These are phyloP conservation scores for Luidia sarsii DNA, from an alignment of 53 echinoderm and acorn worm genomes.

Conservation along the genomic window DNA sequence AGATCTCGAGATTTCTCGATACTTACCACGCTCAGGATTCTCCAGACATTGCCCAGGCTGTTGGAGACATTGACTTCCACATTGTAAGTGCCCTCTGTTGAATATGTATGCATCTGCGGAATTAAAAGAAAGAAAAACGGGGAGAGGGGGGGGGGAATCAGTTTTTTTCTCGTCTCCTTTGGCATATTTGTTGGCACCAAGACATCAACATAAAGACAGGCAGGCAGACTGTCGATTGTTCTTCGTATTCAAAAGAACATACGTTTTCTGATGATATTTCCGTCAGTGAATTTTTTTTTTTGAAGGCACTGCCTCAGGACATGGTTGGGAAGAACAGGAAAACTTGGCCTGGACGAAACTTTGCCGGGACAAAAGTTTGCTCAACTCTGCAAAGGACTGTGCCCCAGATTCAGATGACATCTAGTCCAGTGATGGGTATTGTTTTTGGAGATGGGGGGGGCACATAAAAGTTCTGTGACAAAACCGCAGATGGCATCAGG, in stretches of 20 bases:
- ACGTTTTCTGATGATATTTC: too few species aligned
- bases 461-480: background rate
- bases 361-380: too few species aligned
- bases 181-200: too few species aligned
- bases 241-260: too few species aligned
- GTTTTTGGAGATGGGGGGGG: background rate
- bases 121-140: background rate
- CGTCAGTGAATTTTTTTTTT: too few species aligned
- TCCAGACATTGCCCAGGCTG: conserved; percentile 71
- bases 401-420: conserved; percentile 35
- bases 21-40: conserved; percentile 86
- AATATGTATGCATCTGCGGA: conserved; percentile 76
- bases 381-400: background rate
- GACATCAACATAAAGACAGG: too few species aligned
- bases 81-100: conserved; percentile 50
- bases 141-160: too few species aligned
- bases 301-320: background rate
- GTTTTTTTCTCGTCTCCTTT: too few species aligned
- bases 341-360: background rate
- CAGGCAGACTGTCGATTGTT: too few species aligned
- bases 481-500: conserved; percentile 22
- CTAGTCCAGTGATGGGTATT: background rate
- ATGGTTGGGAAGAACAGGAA: background rate
- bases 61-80: conserved; percentile 88
- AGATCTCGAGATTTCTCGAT: too few species aligned